These are phyloP conservation scores for Bovichtus diacanthus DNA, from an alignment of 2,797 vertebrate genomes.

Conservation along the genomic window DNA sequence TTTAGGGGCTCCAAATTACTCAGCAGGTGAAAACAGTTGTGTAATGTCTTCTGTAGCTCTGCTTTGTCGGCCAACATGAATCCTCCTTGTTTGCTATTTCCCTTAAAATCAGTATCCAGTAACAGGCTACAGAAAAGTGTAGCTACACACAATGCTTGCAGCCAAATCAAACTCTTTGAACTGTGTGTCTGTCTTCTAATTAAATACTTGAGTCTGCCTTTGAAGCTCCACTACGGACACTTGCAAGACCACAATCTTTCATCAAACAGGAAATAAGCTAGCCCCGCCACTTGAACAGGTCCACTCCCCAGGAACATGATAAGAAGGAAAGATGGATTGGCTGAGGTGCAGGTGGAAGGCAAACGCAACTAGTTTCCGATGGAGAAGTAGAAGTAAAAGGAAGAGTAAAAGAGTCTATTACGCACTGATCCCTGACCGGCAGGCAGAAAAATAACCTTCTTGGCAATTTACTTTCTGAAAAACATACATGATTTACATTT, in stretches of 20 bases:
- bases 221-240: constrained; percentile 55
- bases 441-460: constrained; percentile 38
- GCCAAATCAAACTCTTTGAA: constrained; percentile 47
- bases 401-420: constrained; percentile 47
- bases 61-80: not conserved
- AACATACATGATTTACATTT: constrained; percentile 33
- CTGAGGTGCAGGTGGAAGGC: constrained; percentile 58
- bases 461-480: constrained; percentile 25
- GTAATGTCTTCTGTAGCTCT: not conserved
- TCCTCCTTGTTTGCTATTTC: constrained; percentile 2
- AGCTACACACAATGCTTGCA: not conserved
- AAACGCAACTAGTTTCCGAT: constrained; percentile 66
- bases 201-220: constrained; percentile 50
- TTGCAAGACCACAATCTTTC: constrained; percentile 66
- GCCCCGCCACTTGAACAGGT: constrained; percentile 66
- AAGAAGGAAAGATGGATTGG: constrained; percentile 62
- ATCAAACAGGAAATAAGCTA: constrained; percentile 77
- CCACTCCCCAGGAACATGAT: constrained; percentile 47
- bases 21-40: not conserved
- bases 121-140: constrained; percentile 18
- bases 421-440: constrained; percentile 34
- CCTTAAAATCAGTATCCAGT: not conserved
- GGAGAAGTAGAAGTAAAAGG: constrained; percentile 41
- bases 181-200: constrained; percentile 42
- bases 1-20: not conserved